A percentile compares a stretch with the other conserved stretches of the same genome.
phyloP scores from a whole-genome alignment of 2,113 vertebrate genomes.

The Ammodytes dubius region DNA sequence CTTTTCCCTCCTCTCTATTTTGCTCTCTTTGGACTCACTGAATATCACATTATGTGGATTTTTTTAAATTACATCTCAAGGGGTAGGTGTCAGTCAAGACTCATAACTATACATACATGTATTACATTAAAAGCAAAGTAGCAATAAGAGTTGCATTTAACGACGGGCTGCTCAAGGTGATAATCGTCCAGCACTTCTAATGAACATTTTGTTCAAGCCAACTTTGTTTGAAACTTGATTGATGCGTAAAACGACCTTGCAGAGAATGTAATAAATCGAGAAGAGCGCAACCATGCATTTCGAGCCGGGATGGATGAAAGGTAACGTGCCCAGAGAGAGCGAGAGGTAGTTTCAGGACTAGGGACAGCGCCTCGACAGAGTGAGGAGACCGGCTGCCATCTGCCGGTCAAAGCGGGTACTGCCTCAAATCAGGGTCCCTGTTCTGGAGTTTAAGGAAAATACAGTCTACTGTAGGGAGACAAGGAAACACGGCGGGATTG shows the following conservation, averaged over 20 bases:
- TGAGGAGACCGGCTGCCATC: constrained; percentile 76
- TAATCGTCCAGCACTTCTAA: not conserved
- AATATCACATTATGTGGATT: constrained; percentile 6
- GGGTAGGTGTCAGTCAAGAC: not conserved
- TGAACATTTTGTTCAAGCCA: not conserved
- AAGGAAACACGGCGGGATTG: not conserved
- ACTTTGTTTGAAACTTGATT: not conserved
- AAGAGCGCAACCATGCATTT: not conserved
- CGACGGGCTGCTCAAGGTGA: not conserved
- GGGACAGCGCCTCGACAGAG: constrained; percentile 56
- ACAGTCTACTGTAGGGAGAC: not conserved
- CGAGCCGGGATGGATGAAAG: not conserved
- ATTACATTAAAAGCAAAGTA: not conserved
- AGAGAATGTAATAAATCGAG: not conserved
- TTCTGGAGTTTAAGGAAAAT: not conserved
- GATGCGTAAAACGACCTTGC: not conserved
- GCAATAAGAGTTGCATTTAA: not conserved
- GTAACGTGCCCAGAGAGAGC: not conserved
- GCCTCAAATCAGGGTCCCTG: not conserved
- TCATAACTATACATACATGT: not conserved
- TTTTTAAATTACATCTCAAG: not conserved
- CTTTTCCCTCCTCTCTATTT: not conserved
- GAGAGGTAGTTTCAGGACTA: constrained; percentile 70
- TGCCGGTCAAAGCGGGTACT: constrained; percentile 57
- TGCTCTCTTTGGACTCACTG: constrained; percentile 11